Base-by-base conservation (phyloP, 2,888 invertebrate species). In the Leucophenga maculata region DNA sequence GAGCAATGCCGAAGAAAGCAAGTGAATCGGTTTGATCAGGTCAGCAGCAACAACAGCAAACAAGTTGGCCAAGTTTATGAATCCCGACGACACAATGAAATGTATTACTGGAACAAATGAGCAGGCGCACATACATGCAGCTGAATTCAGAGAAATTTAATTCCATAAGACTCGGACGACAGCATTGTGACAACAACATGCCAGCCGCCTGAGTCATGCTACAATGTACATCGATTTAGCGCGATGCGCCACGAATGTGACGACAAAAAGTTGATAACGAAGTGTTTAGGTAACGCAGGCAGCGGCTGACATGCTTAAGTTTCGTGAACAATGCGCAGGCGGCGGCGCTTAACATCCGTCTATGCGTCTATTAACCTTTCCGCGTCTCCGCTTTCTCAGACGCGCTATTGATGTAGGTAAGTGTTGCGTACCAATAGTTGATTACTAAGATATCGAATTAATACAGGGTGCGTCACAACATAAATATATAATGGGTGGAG, bases 1-100 rank as follows among this genome's bases (percentile, higher is more conserved):
- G 39, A 39, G 8, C 11, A 9, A 39, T 11, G 8, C 39, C 39
- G 11, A 39, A 39, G 11, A 39, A 39, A 39, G 11, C 39, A 39
- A 39, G 4, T 26, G 26, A 26, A 4, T 26, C 26, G 26, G 2
- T 26, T 26, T 26, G 26, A 26, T 26, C 26, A 26, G 26, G 26
- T 26, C 54, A 50, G 44, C 32, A 50, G 44, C 55, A 18, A 44
- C 46, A 46, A 44, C 73, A 69, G 69, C 68, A 55, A 69, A 69
- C 68, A 67, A 52, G 72, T 68, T 69, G 67, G 67, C 67, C 57
- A 62, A 67, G 65, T 54, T 48, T 65, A 68, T 32, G 60, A 16
- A 68, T 48, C 32, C 59, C 50, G n/a, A 22, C 11, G 39, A 1
- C 3, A 39, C 8, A 1, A 6, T 39, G 11, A 39, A 6, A 39